phyloP scores from a whole-genome alignment of 2,888 invertebrate species.

The Therioaphis trifolii region DNA sequence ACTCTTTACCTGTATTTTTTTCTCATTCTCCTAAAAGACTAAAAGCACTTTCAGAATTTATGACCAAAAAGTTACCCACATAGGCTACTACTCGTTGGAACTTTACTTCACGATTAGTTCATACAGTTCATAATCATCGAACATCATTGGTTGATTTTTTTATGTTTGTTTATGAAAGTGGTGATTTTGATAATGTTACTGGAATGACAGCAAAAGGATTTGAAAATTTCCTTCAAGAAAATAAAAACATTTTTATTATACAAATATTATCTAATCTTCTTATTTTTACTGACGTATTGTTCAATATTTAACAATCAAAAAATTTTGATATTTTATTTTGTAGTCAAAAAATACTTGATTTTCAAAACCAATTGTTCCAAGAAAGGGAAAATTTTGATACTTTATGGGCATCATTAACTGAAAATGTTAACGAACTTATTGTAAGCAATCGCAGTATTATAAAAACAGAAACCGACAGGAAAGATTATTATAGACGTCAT shows the following conservation, averaged over 20 bases:
- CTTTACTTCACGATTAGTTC: no score
- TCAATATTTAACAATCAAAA: no score
- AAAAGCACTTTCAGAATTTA: no score
- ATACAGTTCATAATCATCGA: no score
- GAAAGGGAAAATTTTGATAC: not conserved
- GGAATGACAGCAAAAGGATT: conserved; percentile 11
- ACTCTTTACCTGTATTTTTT: conserved; percentile 66
- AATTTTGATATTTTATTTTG: no score
- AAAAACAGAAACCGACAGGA: not conserved
- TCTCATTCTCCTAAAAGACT: conserved; percentile 66
- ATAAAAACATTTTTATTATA: conserved; percentile 14
- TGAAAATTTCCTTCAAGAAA: conserved; percentile 12
- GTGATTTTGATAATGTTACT: conserved; percentile 9
- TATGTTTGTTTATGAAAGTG: conserved; percentile 11
- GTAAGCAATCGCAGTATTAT: no score
- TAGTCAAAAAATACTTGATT: not conserved
- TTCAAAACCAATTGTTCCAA: not conserved
- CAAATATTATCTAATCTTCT: conserved; percentile 28
- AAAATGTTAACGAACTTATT: no score
- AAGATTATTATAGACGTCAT: conserved; percentile 30
- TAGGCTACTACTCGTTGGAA: no score
- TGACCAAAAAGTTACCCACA: no score
- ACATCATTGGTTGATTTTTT: no score
- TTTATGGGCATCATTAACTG: no score
- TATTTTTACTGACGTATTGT: conserved; percentile 4